Percentiles rank a stretch among this genome's conserved stretches.
Evolutionary conservation across 2,113 vertebrate genomes (phyloP).

Genomic region (Ictalurus punctatus): DNA sequence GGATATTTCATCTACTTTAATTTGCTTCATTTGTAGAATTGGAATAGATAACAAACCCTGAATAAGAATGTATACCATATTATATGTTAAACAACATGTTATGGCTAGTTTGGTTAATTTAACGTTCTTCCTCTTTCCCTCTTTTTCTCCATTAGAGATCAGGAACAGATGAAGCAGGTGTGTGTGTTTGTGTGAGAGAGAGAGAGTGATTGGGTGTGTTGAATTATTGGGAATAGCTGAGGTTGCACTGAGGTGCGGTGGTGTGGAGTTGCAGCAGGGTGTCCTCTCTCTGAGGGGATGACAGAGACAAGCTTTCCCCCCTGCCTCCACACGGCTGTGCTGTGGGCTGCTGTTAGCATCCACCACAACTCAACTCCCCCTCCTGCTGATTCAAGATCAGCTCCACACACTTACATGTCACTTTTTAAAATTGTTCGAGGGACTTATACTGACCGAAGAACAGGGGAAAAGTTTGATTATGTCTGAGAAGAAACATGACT

Average conservation of each 20-base stretch:
- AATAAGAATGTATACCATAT: not conserved
- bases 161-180: not conserved
- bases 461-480: not conserved
- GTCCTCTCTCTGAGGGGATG: conserved; percentile 33
- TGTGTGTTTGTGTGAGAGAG: conserved; percentile 7
- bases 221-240: conserved; percentile 13
- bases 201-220: conserved; percentile 4
- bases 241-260: conserved; percentile 21
- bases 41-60: not conserved
- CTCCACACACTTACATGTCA: not conserved
- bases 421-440: not conserved
- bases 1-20: not conserved
- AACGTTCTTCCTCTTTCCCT: not conserved
- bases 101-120: not conserved
- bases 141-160: not conserved
- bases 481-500: not conserved
- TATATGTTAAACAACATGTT: not conserved
- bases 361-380: not conserved
- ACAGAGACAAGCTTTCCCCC: conserved; percentile 42
- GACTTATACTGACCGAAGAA: not conserved
- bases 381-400: conserved; percentile 27
- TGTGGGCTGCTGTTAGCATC: conserved; percentile 52
- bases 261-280: conserved; percentile 24
- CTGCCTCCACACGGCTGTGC: conserved; percentile 55
- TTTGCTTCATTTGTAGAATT: not conserved